Percentiles rank a stretch among this genome's conserved stretches.
Evolutionary conservation across 2,113 vertebrate species (phyloP).

Genomic region (Entosphenus tridentatus): DNA sequence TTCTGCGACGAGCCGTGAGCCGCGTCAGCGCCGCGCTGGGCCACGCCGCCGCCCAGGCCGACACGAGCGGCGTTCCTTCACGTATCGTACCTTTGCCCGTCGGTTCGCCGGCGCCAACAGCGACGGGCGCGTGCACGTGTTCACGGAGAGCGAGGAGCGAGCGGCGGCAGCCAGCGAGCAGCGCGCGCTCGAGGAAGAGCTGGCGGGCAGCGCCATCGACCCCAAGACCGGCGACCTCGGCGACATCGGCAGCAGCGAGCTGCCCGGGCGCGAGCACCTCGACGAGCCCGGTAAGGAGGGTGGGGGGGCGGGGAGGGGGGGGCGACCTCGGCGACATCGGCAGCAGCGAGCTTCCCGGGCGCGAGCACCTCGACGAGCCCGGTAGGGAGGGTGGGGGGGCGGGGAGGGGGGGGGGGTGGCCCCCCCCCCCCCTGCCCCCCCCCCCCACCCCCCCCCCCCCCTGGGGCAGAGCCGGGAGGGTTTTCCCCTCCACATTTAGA

Average conservation of each 20-base stretch:
- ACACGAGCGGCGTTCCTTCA: no score
- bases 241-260: conserved; percentile 56
- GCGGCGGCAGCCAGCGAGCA: conserved; percentile 48
- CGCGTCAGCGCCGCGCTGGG: no score
- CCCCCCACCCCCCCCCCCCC: no score
- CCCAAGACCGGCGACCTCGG: conserved; percentile 75
- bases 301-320: no score
- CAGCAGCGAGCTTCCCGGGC: conserved; percentile 62
- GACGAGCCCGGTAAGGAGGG: conserved; percentile 44
- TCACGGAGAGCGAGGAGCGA: conserved; percentile 53
- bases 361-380: conserved; percentile 59
- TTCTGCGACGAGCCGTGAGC: no score
- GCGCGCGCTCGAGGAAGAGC: conserved; percentile 75
- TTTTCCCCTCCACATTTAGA: no score
- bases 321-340: conserved; percentile 75
- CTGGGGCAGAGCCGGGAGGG: no score
- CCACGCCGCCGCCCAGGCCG: no score
- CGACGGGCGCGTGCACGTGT: conserved; percentile 75
- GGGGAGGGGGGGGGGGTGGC: no score
- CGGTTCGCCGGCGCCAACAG: conserved; percentile 18
- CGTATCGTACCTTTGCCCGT: no score
- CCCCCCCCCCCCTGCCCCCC: no score
- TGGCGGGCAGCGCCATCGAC: conserved; percentile 67
- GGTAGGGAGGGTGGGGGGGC: conserved; percentile 23
- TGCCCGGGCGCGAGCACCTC: conserved; percentile 76